phyloP scores from a whole-genome alignment of 2,113 vertebrate genomes.

The Anarhynchus alexandrinus region DNA sequence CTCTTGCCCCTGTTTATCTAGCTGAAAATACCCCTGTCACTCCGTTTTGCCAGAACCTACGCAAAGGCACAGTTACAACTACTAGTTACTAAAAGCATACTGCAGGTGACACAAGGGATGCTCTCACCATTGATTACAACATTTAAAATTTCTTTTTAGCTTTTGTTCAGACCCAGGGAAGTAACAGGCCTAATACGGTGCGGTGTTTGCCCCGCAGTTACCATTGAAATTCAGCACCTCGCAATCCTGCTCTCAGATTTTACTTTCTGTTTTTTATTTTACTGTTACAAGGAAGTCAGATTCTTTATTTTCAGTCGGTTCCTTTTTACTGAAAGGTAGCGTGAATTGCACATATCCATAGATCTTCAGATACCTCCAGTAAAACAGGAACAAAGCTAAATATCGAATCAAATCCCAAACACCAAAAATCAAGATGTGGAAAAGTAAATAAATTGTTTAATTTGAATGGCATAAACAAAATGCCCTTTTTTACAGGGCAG shows the following conservation, averaged over 20 bases:
- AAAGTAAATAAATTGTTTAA: not conserved
- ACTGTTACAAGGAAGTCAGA: not conserved
- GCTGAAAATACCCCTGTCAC: constrained; percentile 40
- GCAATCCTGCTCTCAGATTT: not conserved
- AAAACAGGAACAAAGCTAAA: not conserved
- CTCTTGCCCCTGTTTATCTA: constrained; percentile 52
- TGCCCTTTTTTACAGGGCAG: not conserved
- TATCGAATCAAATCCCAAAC: not conserved
- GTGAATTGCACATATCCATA: not conserved
- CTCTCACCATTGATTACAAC: not conserved
- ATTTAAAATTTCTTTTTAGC: not conserved
- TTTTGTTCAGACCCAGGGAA: not conserved
- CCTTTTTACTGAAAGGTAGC: not conserved
- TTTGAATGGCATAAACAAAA: not conserved
- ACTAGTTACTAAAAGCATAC: not conserved
- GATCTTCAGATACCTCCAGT: not conserved
- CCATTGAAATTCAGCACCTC: not conserved
- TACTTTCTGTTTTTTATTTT: not conserved
- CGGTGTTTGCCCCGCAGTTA: fast-evolving
- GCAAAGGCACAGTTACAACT: not conserved
- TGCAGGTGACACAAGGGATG: not conserved
- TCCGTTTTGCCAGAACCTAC: not conserved
- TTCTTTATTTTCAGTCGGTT: not conserved
- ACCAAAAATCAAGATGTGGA: not conserved
- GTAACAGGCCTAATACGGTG: fast-evolving